Conservation (phyloP, 2,888 invertebrate species). For the Ferdinandea cuprea region DNA sequence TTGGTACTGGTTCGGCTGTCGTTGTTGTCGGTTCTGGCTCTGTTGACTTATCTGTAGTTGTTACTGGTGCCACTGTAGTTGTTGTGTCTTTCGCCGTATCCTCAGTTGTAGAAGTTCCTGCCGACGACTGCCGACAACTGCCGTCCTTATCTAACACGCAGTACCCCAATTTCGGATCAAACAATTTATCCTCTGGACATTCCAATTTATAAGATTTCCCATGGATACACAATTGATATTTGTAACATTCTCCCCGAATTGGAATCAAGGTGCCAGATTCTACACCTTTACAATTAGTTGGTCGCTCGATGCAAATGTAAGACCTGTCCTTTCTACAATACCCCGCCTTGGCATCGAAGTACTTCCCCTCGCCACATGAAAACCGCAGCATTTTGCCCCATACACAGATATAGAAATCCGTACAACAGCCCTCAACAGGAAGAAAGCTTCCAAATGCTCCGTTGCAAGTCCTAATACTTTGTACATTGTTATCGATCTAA, state of each 20-base stretch:
- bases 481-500: neutral
- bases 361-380: slow-evolving; percentile 71
- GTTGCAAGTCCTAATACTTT: neutral
- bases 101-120: neutral
- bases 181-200: slow-evolving; percentile 76
- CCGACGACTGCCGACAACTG: slow-evolving; percentile 52
- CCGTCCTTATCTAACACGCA: slow-evolving; percentile 76
- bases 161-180: slow-evolving; percentile 52
- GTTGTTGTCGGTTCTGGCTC: too few relatives aligned
- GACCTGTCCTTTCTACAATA: neutral
- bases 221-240: slow-evolving; percentile 76
- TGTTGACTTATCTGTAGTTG: neutral
- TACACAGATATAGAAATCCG: slow-evolving; percentile 66
- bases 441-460: neutral
- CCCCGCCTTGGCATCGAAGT: slow-evolving; percentile 67
- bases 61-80: slow-evolving; percentile 10
- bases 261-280: slow-evolving; percentile 33
- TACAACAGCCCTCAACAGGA: slow-evolving; percentile 55
- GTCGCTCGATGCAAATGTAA: neutral
- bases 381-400: slow-evolving; percentile 55
- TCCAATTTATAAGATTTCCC: slow-evolving; percentile 72
- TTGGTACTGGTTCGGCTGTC: slow-evolving; percentile 38
- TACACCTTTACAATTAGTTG: neutral
- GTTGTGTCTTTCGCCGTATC: slow-evolving; percentile 4
- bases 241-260: slow-evolving; percentile 75